These are phyloP conservation scores for Anthopleura sola DNA, from an alignment of 64 coral and sea anemone species.

Conservation along the genomic window DNA sequence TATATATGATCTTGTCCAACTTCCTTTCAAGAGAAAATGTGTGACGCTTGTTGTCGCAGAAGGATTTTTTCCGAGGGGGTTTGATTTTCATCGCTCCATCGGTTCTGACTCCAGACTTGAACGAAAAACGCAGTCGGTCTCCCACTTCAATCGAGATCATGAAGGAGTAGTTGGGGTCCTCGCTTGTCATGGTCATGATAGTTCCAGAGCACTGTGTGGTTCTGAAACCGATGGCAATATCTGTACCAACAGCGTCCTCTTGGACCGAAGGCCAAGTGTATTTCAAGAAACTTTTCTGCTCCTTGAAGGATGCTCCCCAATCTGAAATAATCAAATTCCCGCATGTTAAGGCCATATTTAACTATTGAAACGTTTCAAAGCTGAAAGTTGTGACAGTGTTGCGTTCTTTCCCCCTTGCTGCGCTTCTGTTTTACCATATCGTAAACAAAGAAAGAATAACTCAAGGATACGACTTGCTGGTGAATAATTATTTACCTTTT, in stretches of 20 bases:
- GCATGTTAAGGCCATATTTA: background rate
- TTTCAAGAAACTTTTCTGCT: constrained; percentile 31
- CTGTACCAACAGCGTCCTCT: constrained; percentile 22
- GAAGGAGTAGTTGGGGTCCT: constrained; percentile 2
- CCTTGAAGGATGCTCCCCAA: constrained; percentile 60
- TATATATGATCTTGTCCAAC: constrained; percentile 20
- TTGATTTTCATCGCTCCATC: background rate
- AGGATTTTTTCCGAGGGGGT: constrained; percentile 4
- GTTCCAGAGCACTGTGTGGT: constrained; percentile 46
- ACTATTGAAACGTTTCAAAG: too few species aligned
- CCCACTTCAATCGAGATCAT: background rate
- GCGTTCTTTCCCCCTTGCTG: too few species aligned
- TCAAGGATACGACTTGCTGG: too few species aligned
- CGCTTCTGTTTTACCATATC: too few species aligned
- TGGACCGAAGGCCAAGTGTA: constrained; percentile 35
- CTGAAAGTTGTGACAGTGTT: too few species aligned
- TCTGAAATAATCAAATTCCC: constrained; percentile 30
- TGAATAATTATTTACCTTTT: constrained; percentile 29
- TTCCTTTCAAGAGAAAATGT: constrained; percentile 38
- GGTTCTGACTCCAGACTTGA: background rate
- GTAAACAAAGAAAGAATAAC: too few species aligned
- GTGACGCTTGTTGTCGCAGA: constrained; percentile 50
- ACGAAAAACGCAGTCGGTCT: constrained; percentile 38
- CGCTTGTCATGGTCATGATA: constrained; percentile 48
- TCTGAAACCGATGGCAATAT: constrained; percentile 75